Base-by-base conservation (phyloP, 2,113 vertebrate genomes). In the Gymnarchus niloticus region DNA sequence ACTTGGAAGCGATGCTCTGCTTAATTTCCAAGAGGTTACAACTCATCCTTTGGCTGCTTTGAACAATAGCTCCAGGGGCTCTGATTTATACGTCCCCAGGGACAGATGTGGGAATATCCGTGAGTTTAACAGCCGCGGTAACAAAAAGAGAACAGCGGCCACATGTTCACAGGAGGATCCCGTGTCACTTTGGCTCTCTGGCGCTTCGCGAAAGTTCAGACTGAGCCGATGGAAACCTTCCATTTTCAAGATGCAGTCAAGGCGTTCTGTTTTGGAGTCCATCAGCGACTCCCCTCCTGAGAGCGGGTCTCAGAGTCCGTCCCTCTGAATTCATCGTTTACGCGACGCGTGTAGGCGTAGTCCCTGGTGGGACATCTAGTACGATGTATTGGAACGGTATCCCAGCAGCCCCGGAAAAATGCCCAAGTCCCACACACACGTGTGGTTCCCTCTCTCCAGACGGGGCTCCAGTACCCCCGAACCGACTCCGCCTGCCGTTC, bases 251-350 rank as follows among this genome's bases (percentile, higher is more conserved):
- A 61, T 8, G n/a, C n/a, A 23, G 77, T 46, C 41, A 57, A 37
- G 56, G 44, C 56, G 61, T 86, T 52, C 48, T 48, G 21, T 44
- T 41, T 85, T 61, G 28, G 85, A 83, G 85, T 69, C 41, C n/a
- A 73, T 86, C 69, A 73, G 59, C 6, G 28, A 81, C 48, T 14
- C 49, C 33, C 28, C 48, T 54, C 57, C 37, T 10, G 3, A 41
- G 57, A 57, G 57, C 65, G 21, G 19, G 21, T 44, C 80, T 46
- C 48, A 25, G 51, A 56, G 48, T 65, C 61, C 17, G 23, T 56
- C 28, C 28, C 21, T 77, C 41, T 21, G 25, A 49, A 57, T 37
- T 33, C 28, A 83, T 86, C 46, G 73, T 86, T 54, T 73, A 86
- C 49, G 23, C 12, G 44, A 21, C 49, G 28, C 44, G 57, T 33